Base-by-base conservation (phyloP, 1,140 invertebrate genomes). In the Cydia fagiglandana region DNA sequence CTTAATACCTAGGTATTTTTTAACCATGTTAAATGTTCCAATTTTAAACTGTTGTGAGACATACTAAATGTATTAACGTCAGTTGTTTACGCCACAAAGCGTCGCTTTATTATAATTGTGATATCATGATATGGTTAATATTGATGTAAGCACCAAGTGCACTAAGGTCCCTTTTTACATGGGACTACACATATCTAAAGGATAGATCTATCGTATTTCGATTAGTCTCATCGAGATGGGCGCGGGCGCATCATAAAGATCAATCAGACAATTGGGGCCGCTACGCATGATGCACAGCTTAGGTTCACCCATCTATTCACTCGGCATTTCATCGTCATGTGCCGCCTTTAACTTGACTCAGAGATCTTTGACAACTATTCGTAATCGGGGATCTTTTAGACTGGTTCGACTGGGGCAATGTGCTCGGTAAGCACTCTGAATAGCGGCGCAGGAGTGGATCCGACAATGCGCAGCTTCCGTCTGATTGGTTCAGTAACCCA, bases 261-360 rank as follows among this genome's bases (percentile, higher is more conserved):
- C 88, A 91, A 90, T 92, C 89, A 90, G 88, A 89, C 90, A 90
- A 92, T 91, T 91, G 89, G 81, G 86, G 87, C 83, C 89, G 86
- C 86, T 80, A 91, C 88, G 89, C 84, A 85, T 80, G 78, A 74
- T 84, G 90, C 88, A 86, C 86, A 90, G 88, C 88, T 90, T 88
- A 90, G 87, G 80, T 88, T 24, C 24, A 24, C 24, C 24, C 24
- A 24, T 24, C 24, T 24, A 88, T 84, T 79, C 84, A 86, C 84
- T 87, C 17, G 12, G 20, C 56, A 61, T 61, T 61, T 20, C 4
- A n/a, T 17, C 5, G 17, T 17, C 45, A 13, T 56, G 56, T 61
- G 9, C 24, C 20, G 7, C 7, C 56, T 1, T 24, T 24, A 61
- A 24, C 20, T 61, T 61, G 56, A 24, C 56, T 7, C 20, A 0